phyloP scores from a whole-genome alignment of 2,888 invertebrate genomes.

The Disparrhopalites patrizii region DNA sequence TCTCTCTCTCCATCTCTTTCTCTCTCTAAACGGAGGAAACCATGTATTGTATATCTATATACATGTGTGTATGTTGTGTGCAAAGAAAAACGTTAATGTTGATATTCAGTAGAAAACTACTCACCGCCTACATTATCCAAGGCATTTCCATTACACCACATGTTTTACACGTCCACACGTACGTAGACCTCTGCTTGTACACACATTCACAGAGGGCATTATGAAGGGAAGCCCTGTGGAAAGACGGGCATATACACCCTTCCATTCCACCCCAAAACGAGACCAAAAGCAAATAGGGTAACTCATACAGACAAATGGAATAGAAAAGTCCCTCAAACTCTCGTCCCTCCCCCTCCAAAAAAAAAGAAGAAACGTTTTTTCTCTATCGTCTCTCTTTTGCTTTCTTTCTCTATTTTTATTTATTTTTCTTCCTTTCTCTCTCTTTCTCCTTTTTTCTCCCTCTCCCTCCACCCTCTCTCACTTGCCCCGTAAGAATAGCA shows the following conservation, averaged over 20 bases:
- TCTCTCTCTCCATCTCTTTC: too few species aligned
- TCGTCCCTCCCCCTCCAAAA: neutral
- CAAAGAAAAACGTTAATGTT: slow-evolving; percentile 7
- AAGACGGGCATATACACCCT: too few species aligned
- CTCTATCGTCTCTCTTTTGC: neutral
- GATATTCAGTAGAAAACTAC: slow-evolving; percentile 15
- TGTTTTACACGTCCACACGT: neutral
- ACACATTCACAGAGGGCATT: neutral
- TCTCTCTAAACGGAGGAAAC: neutral
- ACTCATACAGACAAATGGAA: slow-evolving; percentile 10
- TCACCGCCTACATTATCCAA: slow-evolving; percentile 21
- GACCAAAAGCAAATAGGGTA: slow-evolving; percentile 11
- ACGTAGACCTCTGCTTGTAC: neutral
- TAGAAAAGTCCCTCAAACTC: slow-evolving; percentile 19
- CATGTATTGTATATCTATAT: neutral
- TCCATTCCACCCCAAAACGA: too few species aligned
- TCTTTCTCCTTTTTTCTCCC: too few species aligned
- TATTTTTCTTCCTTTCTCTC: too few species aligned
- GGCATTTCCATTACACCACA: slow-evolving; percentile 14
- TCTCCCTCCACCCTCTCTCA: too few species aligned
- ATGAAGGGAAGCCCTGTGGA: too few species aligned
- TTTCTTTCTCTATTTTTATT: too few species aligned
- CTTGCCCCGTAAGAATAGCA: too few species aligned
- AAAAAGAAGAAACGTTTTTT: too few species aligned
- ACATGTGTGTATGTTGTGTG: neutral